These are phyloP conservation scores for Blomia tropicalis DNA, from an alignment of 2,888 invertebrate genomes.

Conservation along the genomic window DNA sequence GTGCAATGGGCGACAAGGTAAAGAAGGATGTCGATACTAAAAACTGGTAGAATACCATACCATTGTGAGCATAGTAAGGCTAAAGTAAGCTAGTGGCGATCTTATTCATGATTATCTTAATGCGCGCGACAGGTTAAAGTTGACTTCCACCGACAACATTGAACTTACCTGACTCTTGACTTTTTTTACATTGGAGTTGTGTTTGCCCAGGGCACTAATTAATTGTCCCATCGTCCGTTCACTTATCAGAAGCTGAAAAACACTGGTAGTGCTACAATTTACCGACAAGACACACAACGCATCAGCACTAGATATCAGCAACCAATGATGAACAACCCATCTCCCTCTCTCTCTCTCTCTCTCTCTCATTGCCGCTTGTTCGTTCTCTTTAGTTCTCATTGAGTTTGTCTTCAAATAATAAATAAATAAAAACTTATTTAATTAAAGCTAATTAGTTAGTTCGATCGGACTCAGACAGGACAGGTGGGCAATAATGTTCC, in stretches of 20 bases:
- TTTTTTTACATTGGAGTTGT: not conserved
- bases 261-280: too few species aligned
- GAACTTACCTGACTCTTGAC: too few species aligned
- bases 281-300: too few species aligned
- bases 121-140: not conserved
- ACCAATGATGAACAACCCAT: not conserved
- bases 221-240: slow-evolving; percentile 1
- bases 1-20: too few species aligned
- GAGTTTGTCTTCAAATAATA: not conserved
- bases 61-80: too few species aligned
- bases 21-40: too few species aligned
- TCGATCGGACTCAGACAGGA: slow-evolving; percentile 5
- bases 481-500: slow-evolving; percentile 9
- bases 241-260: not conserved
- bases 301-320: not conserved
- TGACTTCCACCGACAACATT: too few species aligned
- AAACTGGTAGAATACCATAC: too few species aligned
- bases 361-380: too few species aligned
- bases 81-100: not conserved
- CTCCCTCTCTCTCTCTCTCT: not conserved
- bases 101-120: not conserved
- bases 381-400: too few species aligned
- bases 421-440: slow-evolving; percentile 10
- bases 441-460: slow-evolving; percentile 9
- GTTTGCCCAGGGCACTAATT: slow-evolving; percentile 6